Conservation (phyloP, 1,140 invertebrate genomes). For the Drosophila tropicalis region DNA sequence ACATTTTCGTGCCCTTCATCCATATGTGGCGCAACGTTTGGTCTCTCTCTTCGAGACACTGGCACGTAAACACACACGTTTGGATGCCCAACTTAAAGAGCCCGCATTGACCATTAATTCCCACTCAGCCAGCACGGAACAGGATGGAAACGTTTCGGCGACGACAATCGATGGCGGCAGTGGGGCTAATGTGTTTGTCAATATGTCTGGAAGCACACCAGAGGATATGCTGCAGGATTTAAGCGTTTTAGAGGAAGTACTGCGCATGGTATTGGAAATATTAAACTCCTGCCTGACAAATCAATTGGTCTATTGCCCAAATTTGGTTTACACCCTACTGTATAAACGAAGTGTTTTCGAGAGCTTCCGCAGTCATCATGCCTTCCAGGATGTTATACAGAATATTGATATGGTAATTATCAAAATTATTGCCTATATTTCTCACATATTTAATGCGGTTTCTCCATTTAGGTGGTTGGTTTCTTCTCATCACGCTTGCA, state of each 20-base stretch:
- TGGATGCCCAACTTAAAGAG: slow-evolving; percentile 84
- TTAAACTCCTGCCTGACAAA: slow-evolving; percentile 96
- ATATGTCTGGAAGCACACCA: slow-evolving; percentile 69
- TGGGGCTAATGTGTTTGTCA: slow-evolving; percentile 55
- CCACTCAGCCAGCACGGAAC: neutral
- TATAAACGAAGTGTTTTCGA: slow-evolving; percentile 97
- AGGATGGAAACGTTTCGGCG: slow-evolving; percentile 45
- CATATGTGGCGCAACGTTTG: slow-evolving; percentile 97
- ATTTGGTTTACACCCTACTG: slow-evolving; percentile 97
- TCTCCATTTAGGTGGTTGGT: slow-evolving; percentile 88
- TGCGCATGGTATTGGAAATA: slow-evolving; percentile 98
- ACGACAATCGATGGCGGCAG: neutral
- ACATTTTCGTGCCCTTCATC: slow-evolving; percentile 96
- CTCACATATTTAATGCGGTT: too few species aligned
- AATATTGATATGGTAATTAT: slow-evolving; percentile 95
- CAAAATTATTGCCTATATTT: slow-evolving; percentile 7
- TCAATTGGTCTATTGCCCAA: slow-evolving; percentile 95
- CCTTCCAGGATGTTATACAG: slow-evolving; percentile 97
- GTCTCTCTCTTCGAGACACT: slow-evolving; percentile 94
- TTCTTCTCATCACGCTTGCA: slow-evolving; percentile 92
- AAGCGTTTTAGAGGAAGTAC: slow-evolving; percentile 97
- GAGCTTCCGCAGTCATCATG: slow-evolving; percentile 92
- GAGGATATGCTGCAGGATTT: slow-evolving; percentile 91
- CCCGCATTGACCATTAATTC: slow-evolving; percentile 42
- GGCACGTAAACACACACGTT: slow-evolving; percentile 89